phyloP scores from a whole-genome alignment of 2,888 invertebrate species.

The Protophormia terraenovae region DNA sequence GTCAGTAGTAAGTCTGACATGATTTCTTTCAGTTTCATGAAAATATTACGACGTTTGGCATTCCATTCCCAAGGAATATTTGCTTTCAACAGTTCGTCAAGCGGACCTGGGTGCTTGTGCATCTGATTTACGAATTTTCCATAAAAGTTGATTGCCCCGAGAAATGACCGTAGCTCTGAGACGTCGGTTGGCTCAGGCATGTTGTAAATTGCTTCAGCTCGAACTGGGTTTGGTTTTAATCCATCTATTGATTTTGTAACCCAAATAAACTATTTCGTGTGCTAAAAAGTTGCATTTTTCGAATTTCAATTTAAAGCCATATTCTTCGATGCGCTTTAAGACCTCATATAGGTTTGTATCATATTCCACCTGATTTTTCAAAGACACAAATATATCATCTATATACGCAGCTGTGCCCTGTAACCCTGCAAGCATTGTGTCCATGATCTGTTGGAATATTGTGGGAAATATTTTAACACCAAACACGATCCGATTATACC shows the following conservation, averaged over 20 bases:
- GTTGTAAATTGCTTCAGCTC: slow-evolving; percentile 45
- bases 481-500: slow-evolving; percentile 54
- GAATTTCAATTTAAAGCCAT: slow-evolving; percentile 55
- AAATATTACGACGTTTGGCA: slow-evolving; percentile 10
- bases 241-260: slow-evolving; percentile 60
- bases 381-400: slow-evolving; percentile 62
- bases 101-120: slow-evolving; percentile 40
- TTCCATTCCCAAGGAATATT: slow-evolving; percentile 27
- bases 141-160: slow-evolving; percentile 60
- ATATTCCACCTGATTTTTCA: slow-evolving; percentile 48
- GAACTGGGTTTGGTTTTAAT: slow-evolving; percentile 54
- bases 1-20: slow-evolving; percentile 51
- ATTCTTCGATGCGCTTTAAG: slow-evolving; percentile 50
- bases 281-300: slow-evolving; percentile 65
- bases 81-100: slow-evolving; percentile 47
- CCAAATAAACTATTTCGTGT: slow-evolving; percentile 56
- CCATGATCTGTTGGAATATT: slow-evolving; percentile 68
- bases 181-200: slow-evolving; percentile 61
- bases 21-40: slow-evolving; percentile 20
- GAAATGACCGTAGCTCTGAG: no score
- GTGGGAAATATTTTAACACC: slow-evolving; percentile 63
- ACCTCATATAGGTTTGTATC: slow-evolving; percentile 24
- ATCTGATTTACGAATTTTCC: slow-evolving; percentile 52
- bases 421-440: slow-evolving; percentile 60
- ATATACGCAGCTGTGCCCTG: slow-evolving; percentile 39